phyloP scores from a whole-genome alignment of 2,888 invertebrate genomes.

The Harpalus rufipes region DNA sequence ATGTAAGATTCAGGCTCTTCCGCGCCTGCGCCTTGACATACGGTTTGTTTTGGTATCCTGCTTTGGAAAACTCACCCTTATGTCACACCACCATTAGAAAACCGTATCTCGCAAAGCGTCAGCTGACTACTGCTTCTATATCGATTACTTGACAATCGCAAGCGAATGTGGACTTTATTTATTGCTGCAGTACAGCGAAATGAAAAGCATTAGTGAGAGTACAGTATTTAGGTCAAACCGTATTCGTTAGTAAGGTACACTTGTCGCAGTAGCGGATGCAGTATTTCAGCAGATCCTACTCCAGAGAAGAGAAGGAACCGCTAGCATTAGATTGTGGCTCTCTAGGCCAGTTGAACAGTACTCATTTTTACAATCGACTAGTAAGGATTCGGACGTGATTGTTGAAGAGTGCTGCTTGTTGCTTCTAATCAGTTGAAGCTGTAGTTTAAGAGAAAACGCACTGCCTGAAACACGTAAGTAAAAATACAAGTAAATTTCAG shows the following conservation, averaged over 20 bases:
- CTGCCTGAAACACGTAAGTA: constrained; percentile 53
- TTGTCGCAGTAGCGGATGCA: constrained; percentile 50
- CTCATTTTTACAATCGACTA: constrained; percentile 59
- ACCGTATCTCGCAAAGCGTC: constrained; percentile 12
- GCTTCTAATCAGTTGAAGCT: constrained; percentile 26
- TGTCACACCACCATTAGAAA: constrained; percentile 12
- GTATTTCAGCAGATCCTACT: background rate
- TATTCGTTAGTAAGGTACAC: constrained; percentile 51
- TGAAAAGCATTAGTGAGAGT: constrained; percentile 50
- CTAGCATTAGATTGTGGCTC: constrained; percentile 7
- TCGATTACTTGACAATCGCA: constrained; percentile 51
- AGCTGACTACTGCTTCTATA: constrained; percentile 61
- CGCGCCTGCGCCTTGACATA: constrained; percentile 59
- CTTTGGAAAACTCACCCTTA: constrained; percentile 59
- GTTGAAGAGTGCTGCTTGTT: constrained; percentile 50
- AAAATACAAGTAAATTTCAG: background rate
- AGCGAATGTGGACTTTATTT: constrained; percentile 37
- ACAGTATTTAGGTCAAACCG: constrained; percentile 57
- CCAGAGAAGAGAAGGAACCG: background rate
- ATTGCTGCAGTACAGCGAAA: constrained; percentile 25
- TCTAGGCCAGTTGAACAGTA: constrained; percentile 47
- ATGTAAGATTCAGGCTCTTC: constrained; percentile 54
- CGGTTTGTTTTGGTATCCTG: constrained; percentile 68
- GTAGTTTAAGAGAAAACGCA: background rate
- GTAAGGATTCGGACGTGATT: constrained; percentile 35